Evolutionary conservation across 2,113 vertebrate genomes (phyloP).

Genomic region (Spheniscus mendiculus): DNA sequence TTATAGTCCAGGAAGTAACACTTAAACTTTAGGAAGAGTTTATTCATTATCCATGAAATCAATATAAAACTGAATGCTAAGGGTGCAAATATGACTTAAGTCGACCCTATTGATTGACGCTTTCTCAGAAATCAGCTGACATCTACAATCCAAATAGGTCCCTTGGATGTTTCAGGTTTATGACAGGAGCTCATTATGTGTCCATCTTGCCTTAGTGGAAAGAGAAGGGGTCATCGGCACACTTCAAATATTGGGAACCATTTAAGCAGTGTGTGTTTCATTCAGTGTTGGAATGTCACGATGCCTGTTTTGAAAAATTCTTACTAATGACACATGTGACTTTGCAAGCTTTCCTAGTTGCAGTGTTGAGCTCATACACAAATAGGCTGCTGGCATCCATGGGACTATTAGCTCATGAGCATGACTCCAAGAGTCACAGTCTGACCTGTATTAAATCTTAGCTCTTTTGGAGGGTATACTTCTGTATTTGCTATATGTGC

Average conservation of each 20-base stretch:
- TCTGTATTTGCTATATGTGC: neutral
- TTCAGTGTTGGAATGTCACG: neutral
- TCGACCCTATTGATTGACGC: neutral
- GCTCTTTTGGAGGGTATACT: neutral
- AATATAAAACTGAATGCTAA: neutral
- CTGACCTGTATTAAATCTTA: neutral
- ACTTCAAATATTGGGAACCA: neutral
- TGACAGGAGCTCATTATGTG: fast-evolving
- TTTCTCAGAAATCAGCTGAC: neutral
- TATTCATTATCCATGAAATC: neutral
- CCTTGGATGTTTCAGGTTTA: neutral
- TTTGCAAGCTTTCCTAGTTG: neutral
- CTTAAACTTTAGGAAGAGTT: neutral
- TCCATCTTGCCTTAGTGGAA: neutral
- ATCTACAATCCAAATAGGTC: neutral
- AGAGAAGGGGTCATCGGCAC: neutral
- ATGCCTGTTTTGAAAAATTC: neutral
- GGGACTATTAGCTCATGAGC: neutral
- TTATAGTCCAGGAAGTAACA: neutral
- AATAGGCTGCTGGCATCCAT: neutral
- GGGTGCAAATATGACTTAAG: neutral
- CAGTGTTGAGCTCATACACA: neutral
- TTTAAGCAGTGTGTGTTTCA: neutral
- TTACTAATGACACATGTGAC: neutral
- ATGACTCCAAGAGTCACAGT: neutral